phyloP scores from a whole-genome alignment of 2,797 vertebrate species.

The Pterois miles region DNA sequence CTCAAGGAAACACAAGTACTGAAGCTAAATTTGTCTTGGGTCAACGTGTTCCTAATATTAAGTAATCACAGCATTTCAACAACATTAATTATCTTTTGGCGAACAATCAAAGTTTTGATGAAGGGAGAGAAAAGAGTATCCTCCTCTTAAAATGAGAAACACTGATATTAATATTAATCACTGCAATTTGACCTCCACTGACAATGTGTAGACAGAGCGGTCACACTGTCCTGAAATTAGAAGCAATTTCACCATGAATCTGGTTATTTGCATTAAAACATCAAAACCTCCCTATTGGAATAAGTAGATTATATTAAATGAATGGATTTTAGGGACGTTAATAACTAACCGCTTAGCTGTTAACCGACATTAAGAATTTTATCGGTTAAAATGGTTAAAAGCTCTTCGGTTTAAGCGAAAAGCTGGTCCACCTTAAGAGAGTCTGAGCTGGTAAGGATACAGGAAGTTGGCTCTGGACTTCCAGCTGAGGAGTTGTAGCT shows the following conservation, averaged over 20 bases:
- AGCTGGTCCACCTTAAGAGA: too few species aligned
- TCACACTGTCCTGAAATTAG: conserved; percentile 10
- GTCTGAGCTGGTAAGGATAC: too few species aligned
- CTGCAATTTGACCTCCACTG: conserved; percentile 46
- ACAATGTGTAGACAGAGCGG: neutral
- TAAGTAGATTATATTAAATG: neutral
- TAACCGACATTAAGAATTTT: too few species aligned
- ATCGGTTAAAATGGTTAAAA: too few species aligned
- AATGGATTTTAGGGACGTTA: neutral
- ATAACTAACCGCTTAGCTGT: too few species aligned
- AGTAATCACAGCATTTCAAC: conserved; percentile 21
- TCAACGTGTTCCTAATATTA: conserved; percentile 31
- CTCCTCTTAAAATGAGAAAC: conserved; percentile 1
- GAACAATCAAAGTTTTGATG: conserved; percentile 26
- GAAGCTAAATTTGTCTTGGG: conserved; percentile 16
- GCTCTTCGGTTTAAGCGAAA: too few species aligned
- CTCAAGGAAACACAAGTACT: conserved; percentile 28
- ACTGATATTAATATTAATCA: conserved; percentile 18
- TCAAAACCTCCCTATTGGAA: neutral
- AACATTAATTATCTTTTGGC: conserved; percentile 34
- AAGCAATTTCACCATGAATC: conserved; percentile 13
- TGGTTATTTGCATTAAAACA: neutral
- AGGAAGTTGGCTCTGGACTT: too few species aligned
- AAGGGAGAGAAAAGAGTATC: conserved; percentile 1
- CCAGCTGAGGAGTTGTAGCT: too few species aligned